A percentile compares a stretch with the other conserved stretches of the same genome.
Conservation (phyloP, 92 coral and sea anemone genomes). For the Porites cylindrica region DNA sequence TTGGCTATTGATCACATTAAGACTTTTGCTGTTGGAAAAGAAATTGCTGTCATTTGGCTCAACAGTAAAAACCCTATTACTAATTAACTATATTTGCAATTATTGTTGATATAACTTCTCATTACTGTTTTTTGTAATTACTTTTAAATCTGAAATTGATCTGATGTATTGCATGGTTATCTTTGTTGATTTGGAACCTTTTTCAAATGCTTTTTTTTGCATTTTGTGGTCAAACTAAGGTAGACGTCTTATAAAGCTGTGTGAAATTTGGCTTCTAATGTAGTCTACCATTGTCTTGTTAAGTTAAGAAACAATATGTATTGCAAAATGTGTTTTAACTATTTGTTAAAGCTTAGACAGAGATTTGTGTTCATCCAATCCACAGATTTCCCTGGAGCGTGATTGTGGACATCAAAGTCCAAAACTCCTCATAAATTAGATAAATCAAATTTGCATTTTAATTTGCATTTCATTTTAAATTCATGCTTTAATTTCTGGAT, state of each 20-base stretch:
- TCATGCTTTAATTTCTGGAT: conserved; percentile 1
- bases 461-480: conserved; percentile 22
- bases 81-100: too few species aligned
- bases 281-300: conserved; percentile 2
- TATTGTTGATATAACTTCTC: neutral
- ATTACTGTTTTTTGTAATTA: neutral
- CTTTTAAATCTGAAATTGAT: neutral
- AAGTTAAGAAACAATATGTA: conserved; percentile 6
- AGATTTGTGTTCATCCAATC: neutral
- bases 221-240: neutral
- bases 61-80: neutral
- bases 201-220: neutral
- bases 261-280: neutral
- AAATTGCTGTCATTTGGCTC: too few species aligned
- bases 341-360: neutral
- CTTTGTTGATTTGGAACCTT: neutral
- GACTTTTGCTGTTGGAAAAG: too few species aligned
- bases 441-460: conserved; percentile 11
- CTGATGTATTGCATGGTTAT: neutral
- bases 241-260: neutral
- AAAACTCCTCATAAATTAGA: too few species aligned
- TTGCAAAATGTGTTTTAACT: neutral
- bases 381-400: neutral
- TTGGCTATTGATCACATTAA: too few species aligned
- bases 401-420: neutral